Conservation (phyloP, 2,888 invertebrate species). For the Aphodius sticticus region DNA sequence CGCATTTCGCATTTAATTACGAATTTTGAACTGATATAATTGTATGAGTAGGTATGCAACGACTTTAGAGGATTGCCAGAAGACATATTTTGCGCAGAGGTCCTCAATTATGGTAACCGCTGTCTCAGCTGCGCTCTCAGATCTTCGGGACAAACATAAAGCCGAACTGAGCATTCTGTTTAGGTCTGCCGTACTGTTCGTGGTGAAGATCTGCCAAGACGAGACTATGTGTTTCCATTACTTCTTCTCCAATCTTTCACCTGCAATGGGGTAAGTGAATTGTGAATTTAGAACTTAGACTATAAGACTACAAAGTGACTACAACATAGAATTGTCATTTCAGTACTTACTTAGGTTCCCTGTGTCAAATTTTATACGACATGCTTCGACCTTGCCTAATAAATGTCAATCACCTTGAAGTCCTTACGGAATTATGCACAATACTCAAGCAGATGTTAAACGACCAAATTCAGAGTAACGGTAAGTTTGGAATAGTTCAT, state of each 20-base stretch:
- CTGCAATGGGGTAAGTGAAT: constrained; percentile 67
- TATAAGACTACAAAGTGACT: no score
- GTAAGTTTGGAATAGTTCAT: constrained; percentile 48
- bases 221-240: constrained; percentile 91
- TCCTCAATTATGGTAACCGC: constrained; percentile 72
- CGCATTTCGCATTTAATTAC: constrained; percentile 48
- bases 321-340: constrained; percentile 41
- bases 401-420: constrained; percentile 96
- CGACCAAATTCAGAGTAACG: constrained; percentile 85
- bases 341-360: constrained; percentile 81
- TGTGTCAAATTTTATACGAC: constrained; percentile 92
- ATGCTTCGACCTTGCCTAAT: constrained; percentile 92
- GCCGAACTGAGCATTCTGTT: constrained; percentile 85
- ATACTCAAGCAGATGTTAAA: constrained; percentile 93
- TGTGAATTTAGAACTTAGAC: background rate
- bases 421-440: constrained; percentile 94
- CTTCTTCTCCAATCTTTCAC: constrained; percentile 80
- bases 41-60: constrained; percentile 68
- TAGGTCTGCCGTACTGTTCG: constrained; percentile 87
- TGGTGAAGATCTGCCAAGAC: constrained; percentile 93
- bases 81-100: constrained; percentile 81
- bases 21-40: constrained; percentile 18
- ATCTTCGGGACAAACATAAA: constrained; percentile 69
- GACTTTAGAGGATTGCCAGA: constrained; percentile 80
- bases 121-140: constrained; percentile 72